Evolutionary conservation across 2,797 vertebrate species (phyloP).

Genomic region (Cichlasoma orientale): DNA sequence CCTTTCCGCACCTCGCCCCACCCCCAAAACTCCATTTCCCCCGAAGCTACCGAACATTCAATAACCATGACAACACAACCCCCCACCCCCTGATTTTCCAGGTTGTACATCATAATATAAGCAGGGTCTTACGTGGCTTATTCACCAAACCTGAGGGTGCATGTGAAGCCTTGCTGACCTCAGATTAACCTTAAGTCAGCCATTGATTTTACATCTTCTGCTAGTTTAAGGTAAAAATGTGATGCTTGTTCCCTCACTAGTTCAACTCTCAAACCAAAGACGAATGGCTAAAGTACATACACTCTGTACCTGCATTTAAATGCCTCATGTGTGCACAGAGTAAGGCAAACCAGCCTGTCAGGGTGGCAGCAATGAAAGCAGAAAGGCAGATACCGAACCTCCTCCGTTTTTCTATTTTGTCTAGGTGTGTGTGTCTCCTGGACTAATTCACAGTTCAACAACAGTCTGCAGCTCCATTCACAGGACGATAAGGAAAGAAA

Average conservation of each 20-base stretch:
- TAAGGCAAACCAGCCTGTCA: conserved; percentile 4
- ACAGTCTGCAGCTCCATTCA: conserved; percentile 57
- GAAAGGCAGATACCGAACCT: conserved; percentile 17
- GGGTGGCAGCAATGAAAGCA: conserved; percentile 15
- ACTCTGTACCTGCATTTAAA: conserved; percentile 9
- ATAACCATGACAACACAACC: conserved; percentile 75
- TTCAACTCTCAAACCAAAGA: not conserved
- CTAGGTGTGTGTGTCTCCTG: conserved; percentile 16
- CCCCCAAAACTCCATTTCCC: conserved; percentile 60
- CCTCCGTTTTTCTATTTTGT: conserved; percentile 18
- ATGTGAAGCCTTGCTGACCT: conserved; percentile 21
- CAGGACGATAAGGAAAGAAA: conserved; percentile 57
- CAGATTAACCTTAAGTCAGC: conserved; percentile 21
- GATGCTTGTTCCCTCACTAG: not conserved
- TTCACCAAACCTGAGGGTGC: conserved; percentile 23
- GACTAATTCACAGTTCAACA: conserved; percentile 57
- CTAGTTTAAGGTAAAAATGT: not conserved
- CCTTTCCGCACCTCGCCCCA: conserved; percentile 3
- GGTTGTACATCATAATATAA: conserved; percentile 64
- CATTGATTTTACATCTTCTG: conserved; percentile 32
- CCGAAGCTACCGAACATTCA: conserved; percentile 63
- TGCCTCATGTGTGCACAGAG: not conserved
- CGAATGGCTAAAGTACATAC: no score
- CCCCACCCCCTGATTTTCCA: conserved; percentile 51
- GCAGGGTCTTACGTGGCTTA: conserved; percentile 28